phyloP scores from a whole-genome alignment of 2,888 invertebrate genomes.

The Lampropteryx suffumata region DNA sequence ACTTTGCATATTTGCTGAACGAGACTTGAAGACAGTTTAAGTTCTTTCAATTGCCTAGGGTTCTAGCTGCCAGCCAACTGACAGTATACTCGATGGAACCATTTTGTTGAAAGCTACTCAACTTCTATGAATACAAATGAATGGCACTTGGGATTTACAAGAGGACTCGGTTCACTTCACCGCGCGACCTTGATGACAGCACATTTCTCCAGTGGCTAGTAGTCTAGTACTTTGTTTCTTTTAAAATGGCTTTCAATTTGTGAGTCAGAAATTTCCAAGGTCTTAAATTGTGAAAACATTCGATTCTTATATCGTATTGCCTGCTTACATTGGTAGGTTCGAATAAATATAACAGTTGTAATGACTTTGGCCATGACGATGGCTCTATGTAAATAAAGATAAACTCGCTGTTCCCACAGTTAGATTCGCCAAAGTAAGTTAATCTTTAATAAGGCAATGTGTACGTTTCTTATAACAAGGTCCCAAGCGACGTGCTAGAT shows the following conservation, averaged over 20 bases:
- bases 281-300: too few species aligned
- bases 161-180: conserved; percentile 16
- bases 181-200: conserved; percentile 16
- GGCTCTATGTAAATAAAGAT: too few species aligned
- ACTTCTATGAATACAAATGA: not conserved
- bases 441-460: too few species aligned
- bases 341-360: too few species aligned
- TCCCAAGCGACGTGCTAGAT: too few species aligned
- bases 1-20: conserved; percentile 10
- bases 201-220: conserved; percentile 15
- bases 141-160: not conserved
- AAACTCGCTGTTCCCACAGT: too few species aligned
- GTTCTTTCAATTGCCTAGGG: not conserved
- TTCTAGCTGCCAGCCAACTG: not conserved
- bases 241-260: not conserved
- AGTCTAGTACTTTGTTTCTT: conserved; percentile 4
- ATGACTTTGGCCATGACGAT: too few species aligned
- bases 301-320: too few species aligned
- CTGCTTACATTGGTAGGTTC: too few species aligned
- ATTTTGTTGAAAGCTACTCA: not conserved
- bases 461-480: too few species aligned
- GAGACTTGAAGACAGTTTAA: not conserved
- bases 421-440: too few species aligned
- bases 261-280: too few species aligned
- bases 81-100: not conserved